Percentiles rank a stretch among this genome's conserved stretches.
Conservation (phyloP, 2,113 vertebrate genomes). For the Oryctolagus cuniculus region mOryCun1.1 NC_091434.1:166172001-166172500, state of each 20-base stretch:
- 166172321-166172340: conserved; percentile 19
- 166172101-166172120: too few relatives aligned
- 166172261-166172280: conserved; percentile 63
- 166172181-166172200: neutral
- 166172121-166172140: neutral
- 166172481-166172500: conserved; percentile 6
- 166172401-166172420: conserved; percentile 34
- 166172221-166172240: neutral
- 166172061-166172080: neutral
- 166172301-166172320: conserved; percentile 69
- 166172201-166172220: neutral
- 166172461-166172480: neutral
- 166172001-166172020: neutral
- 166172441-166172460: neutral
- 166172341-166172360: neutral
- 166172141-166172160: too few relatives aligned
- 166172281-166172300: conserved; percentile 73
- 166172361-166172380: conserved; percentile 64
- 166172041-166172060: neutral
- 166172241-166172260: neutral
- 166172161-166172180: too few relatives aligned
- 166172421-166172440: neutral
- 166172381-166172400: conserved; percentile 54
- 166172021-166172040: too few relatives aligned
- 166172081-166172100: neutral